phyloP scores from a whole-genome alignment of 2,113 vertebrate species.

The Sterrhoptilus dennistouni region DNA sequence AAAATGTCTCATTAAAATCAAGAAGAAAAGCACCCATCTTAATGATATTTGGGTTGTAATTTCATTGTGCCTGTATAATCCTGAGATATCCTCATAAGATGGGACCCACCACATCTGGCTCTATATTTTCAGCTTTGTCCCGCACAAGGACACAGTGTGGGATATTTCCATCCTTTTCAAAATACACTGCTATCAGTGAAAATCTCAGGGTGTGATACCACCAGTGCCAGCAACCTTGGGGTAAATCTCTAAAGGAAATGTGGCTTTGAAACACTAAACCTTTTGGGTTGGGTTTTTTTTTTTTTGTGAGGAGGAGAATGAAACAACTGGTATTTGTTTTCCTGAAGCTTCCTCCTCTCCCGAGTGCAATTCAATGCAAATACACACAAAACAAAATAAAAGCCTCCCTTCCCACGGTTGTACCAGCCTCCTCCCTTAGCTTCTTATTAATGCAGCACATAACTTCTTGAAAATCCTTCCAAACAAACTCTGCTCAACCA shows the following conservation, averaged over 20 bases:
- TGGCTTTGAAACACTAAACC: neutral
- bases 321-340: slow-evolving; percentile 33
- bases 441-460: slow-evolving; percentile 23
- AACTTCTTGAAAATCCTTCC: slow-evolving; percentile 4
- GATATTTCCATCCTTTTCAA: neutral
- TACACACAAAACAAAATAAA: slow-evolving; percentile 30
- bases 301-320: neutral
- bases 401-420: neutral
- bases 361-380: slow-evolving; percentile 34
- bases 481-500: neutral
- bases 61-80: neutral
- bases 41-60: neutral
- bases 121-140: neutral
- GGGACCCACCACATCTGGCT: neutral
- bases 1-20: neutral
- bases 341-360: slow-evolving; percentile 15
- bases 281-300: neutral
- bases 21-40: neutral
- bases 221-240: neutral
- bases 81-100: neutral
- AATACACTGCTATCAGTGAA: neutral
- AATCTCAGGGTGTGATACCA: neutral
- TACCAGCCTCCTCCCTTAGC: neutral
- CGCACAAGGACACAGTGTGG: neutral
- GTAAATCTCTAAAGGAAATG: neutral